Base-by-base conservation (phyloP, 2,797 vertebrate species). In the Pelobates cultripes region DNA sequence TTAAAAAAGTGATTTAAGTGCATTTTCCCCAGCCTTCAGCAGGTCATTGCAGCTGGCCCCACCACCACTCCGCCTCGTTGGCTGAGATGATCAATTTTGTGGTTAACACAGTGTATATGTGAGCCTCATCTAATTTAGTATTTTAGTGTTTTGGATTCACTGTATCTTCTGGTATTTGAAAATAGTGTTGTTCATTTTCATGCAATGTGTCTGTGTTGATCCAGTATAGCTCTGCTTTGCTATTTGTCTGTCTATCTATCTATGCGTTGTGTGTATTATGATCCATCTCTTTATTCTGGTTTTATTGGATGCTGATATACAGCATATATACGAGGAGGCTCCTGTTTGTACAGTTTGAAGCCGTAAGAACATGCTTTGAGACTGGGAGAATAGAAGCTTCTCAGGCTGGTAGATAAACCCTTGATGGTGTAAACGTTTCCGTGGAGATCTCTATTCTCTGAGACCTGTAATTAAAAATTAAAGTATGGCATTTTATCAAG, bases 381-480 rank as follows among this genome's bases (percentile, higher is more conserved):
- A 76, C 28, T 74, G 53, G 10, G 66, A 68, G 28, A 53, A 47
- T 72, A 7, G 17, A 53, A 74, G 63, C 64, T 41, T 43, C 2
- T n/a, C 15, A 12, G 14, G 43, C 10, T 43, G 53, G 41, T 51
- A 57, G 53, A 73, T 14, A 43, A 57, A 67, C 43, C 44, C 45
- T 75, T 12, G 66, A 73, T 78, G 70, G 70, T 53, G 53, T 75
- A 43, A 74, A 69, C 63, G 71, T 78, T 83, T 61, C 66, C 44
- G 43, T 75, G 76, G 76, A 61, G 40, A 79, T 42, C 7, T 74
- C 51, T 51, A 70, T 64, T 66, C 67, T 79, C 57, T 8, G 55
- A 76, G 72, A 71, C 63, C 66, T 44, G 77, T 75, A 84, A 79
- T 79, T 75, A 71, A 71, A 73, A 64, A 75, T 83, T 71, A 83